Base-by-base conservation (phyloP, 53 echinoderm and acorn worm species). In the Crossaster papposus region DNA sequence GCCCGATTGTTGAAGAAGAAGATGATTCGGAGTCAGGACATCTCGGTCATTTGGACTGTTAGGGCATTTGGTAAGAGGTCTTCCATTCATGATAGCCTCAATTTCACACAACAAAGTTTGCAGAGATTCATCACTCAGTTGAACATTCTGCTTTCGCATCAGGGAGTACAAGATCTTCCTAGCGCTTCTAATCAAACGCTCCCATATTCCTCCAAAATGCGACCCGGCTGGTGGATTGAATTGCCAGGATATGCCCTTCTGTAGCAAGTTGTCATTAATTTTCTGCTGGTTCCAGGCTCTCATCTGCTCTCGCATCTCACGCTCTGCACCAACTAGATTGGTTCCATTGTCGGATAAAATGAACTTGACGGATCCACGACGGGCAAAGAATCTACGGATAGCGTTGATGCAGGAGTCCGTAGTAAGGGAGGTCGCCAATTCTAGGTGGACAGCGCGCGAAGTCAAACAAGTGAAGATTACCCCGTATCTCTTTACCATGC, bases 141-240 rank as follows among this genome's bases (percentile, higher is more conserved):
- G 3, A 3, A 85, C 33, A 4, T 44, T 82, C 51, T 93, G 88
- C 33, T 92, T 92, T 79, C 86, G 85, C 81, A 92, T 71, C 20
- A 92, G 52, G 34, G 89, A 64, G 35, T 92, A 81, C 26, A 92
- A 77, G 24, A 94, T 86, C 64, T 94, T 94, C 64, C 90, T 64
- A 17, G 63, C 85, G 50, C 90, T 92, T 63, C 92, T 84, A 22
- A 94, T 92, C 82, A 89, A 76, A 51, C 92, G 68, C 70, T 92
- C 94, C 92, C 94, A 94, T 4, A 92, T 89, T 58, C 94, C 94
- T 31, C 92, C 94, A 37, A 92, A 92, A 33, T 94, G 94, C 8
- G 91, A 94, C 26, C 71, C 90, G 76, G 83, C 80, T 74, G 89
- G 92, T 30, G 91, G 89, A 36, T 94, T 92, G 85, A 94, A 94